phyloP scores from a whole-genome alignment of 1,140 invertebrate species.

The Achroia grisella region DNA sequence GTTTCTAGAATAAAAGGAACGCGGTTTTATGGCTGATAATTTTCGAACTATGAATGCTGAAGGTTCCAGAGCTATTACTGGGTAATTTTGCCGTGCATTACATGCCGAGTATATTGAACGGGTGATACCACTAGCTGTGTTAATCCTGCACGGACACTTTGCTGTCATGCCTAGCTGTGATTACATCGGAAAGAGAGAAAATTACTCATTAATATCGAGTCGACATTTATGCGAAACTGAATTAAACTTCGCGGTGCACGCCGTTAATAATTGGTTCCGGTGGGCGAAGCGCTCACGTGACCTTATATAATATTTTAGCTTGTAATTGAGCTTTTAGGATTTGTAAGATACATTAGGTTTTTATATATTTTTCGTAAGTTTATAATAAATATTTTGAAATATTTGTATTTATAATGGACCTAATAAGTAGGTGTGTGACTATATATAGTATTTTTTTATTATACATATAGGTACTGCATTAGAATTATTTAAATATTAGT shows the following conservation, averaged over 20 bases:
- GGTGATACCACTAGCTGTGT: constrained; percentile 39
- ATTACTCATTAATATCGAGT: constrained; percentile 23
- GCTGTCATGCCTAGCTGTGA: constrained; percentile 37
- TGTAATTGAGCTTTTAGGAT: too few relatives aligned
- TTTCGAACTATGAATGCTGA: constrained; percentile 59
- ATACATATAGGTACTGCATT: too few relatives aligned
- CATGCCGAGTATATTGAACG: constrained; percentile 40
- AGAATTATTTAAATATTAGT: too few relatives aligned
- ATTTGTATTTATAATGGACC: too few relatives aligned
- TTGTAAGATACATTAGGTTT: too few relatives aligned
- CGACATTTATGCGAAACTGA: constrained; percentile 28
- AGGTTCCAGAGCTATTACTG: constrained; percentile 52
- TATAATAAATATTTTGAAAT: too few relatives aligned
- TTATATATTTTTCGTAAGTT: too few relatives aligned
- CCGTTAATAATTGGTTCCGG: constrained; percentile 6
- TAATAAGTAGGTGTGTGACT: too few relatives aligned
- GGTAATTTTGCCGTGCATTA: constrained; percentile 54
- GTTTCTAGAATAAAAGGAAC: constrained; percentile 48
- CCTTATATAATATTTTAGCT: too few relatives aligned
- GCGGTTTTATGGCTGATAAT: constrained; percentile 62
- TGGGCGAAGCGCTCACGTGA: not conserved
- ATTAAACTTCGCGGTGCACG: constrained; percentile 4
- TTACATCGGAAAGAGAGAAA: constrained; percentile 23
- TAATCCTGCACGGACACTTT: constrained; percentile 53
- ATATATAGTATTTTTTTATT: too few relatives aligned